Base-by-base conservation (phyloP, 53 echinoderm and acorn worm species). In the Echinarachnius parma region DNA sequence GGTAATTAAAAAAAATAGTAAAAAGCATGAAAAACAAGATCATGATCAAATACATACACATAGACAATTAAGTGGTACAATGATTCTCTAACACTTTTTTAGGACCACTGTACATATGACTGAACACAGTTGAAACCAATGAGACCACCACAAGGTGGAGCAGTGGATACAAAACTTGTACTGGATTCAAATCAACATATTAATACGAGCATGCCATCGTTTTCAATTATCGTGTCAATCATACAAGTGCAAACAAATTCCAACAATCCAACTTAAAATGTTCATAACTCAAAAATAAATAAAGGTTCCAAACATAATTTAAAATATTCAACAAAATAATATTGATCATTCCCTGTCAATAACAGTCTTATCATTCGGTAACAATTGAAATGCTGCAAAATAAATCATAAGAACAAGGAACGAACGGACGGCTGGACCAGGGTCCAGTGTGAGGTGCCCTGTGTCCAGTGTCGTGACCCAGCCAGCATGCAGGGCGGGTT, bases 191-290 rank as follows among this genome's bases (percentile, higher is more conserved):
- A 18, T 18, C 52, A 50, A 50, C 9, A 9, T 9, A 13, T 14
- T 50, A 57, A 21, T 72, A 72, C 74, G 56, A 72, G 74, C 74
- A 72, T 72, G 74, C 74, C 74, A 72, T 56, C n/a, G n/a, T n/a
- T n/a, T n/a, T n/a, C n/a, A n/a, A n/a, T n/a, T n/a, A n/a, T n/a
- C n/a, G n/a, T n/a, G 20, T 69, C 44, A 27, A 18, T 72, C 74
- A 56, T 55, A 55, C 55, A 72, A 72, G 74, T 72, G 74, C 74
- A 57, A 55, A 72, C 42, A 72, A 72, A 18, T 69, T n/a, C n/a
- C 70, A 52, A 69, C 70, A 21, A 35, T 72, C 57, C 57, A 55
- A 72, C 74, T 72, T 15, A 68, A 68, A 56, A n/a, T n/a, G n/a
- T 72, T 34, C 32, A 18, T 23, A 57, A 72, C 36, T 37, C 42